Conservation (phyloP, 2,888 invertebrate genomes). For the Tigriopus californicus region DNA sequence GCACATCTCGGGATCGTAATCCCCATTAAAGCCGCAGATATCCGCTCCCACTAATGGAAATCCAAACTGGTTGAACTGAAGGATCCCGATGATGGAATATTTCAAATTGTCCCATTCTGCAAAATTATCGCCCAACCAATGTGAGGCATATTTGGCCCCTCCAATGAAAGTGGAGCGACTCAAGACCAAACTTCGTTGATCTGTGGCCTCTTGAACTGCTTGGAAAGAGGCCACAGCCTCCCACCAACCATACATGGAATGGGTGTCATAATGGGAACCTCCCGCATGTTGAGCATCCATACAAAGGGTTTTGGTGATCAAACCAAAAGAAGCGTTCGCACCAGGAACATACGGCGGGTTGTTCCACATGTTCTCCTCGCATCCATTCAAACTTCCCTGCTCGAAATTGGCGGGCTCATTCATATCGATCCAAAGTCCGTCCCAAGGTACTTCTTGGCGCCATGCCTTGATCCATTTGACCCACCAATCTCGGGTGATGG, state of each 20-base stretch:
- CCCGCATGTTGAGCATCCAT: neutral
- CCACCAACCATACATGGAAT: conserved; percentile 23
- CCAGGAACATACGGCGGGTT: conserved; percentile 25
- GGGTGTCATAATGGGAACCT: conserved; percentile 23
- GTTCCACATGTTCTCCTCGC: conserved; percentile 23
- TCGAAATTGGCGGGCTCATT: conserved; percentile 67
- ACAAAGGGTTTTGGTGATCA: conserved; percentile 7
- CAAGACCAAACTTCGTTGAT: conserved; percentile 18
- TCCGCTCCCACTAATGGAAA: conserved; percentile 59
- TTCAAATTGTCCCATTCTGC: conserved; percentile 2
- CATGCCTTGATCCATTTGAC: conserved; percentile 19
- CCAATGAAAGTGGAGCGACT: conserved; percentile 20
- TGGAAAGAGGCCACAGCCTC: conserved; percentile 21
- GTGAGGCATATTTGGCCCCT: conserved; percentile 41
- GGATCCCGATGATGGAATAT: conserved; percentile 36
- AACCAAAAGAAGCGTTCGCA: conserved; percentile 10
- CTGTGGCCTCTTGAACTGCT: neutral
- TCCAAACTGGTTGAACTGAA: conserved; percentile 56
- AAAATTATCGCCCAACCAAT: conserved; percentile 56
- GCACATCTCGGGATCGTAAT: conserved; percentile 29
- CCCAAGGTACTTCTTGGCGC: conserved; percentile 26
- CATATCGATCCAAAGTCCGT: conserved; percentile 80
- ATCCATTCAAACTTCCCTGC: conserved; percentile 22
- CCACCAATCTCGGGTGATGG: conserved; percentile 21
- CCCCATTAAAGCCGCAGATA: conserved; percentile 31